These are phyloP conservation scores for Ceyx erithaca DNA, from an alignment of 2,797 vertebrate species.

Conservation along the genomic window DNA sequence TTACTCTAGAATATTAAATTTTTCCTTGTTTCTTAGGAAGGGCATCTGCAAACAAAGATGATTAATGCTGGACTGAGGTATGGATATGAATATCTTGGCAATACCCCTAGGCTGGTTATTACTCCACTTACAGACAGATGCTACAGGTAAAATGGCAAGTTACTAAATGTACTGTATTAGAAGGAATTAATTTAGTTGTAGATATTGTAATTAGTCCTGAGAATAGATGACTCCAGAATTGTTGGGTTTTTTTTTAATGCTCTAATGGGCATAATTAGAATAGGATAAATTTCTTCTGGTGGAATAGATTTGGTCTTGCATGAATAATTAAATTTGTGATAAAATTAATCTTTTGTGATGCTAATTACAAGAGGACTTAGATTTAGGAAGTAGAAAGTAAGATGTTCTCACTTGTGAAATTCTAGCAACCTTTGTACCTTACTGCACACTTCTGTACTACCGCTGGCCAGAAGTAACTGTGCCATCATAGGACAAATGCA, in stretches of 20 bases:
- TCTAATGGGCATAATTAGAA: neutral
- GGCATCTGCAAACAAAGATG: conserved; percentile 91
- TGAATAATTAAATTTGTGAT: neutral
- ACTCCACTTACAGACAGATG: conserved; percentile 94
- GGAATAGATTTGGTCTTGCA: neutral
- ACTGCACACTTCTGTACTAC: neutral
- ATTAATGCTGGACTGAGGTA: conserved; percentile 91
- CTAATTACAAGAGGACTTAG: neutral
- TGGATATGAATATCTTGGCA: conserved; percentile 93
- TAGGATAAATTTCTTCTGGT: neutral
- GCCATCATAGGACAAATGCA: neutral
- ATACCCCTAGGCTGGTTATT: conserved; percentile 90
- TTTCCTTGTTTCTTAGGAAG: conserved; percentile 76
- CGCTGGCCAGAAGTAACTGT: neutral
- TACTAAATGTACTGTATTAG: neutral
- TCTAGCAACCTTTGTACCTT: neutral
- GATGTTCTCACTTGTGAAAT: neutral
- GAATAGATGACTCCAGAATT: neutral
- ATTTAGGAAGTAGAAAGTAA: neutral
- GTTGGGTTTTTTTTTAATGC: neutral
- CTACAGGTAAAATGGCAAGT: conserved; percentile 85
- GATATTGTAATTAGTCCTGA: neutral
- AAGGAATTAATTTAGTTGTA: neutral
- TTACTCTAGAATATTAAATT: neutral
- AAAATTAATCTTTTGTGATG: neutral